These are phyloP conservation scores for Helicoverpa armigera DNA, from an alignment of 1,140 invertebrate species.

Conservation along the genomic window DNA sequence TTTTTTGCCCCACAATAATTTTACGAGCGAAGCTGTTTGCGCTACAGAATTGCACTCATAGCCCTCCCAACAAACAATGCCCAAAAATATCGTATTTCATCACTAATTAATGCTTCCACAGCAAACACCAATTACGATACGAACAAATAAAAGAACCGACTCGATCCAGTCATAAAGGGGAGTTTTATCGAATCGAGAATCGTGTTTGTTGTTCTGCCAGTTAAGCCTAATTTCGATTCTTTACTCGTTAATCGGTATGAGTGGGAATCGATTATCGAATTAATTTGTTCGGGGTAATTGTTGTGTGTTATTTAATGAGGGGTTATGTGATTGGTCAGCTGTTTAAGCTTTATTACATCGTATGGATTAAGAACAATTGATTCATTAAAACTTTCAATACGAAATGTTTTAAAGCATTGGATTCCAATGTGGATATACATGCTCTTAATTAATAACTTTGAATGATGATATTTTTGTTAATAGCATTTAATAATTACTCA, in stretches of 20 bases:
- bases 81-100: slow-evolving; percentile 79
- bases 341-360: slow-evolving; percentile 8
- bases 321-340: slow-evolving; percentile 3
- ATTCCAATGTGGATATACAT: too few relatives aligned
- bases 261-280: slow-evolving; percentile 42
- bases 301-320: slow-evolving; percentile 38
- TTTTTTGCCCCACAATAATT: neutral
- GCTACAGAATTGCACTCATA: slow-evolving; percentile 49
- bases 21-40: slow-evolving; percentile 1
- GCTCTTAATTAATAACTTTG: too few relatives aligned
- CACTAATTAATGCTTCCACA: slow-evolving; percentile 76
- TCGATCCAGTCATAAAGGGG: slow-evolving; percentile 72
- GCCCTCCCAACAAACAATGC: slow-evolving; percentile 51
- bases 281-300: slow-evolving; percentile 29
- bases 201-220: slow-evolving; percentile 69
- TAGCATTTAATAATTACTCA: too few relatives aligned
- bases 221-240: slow-evolving; percentile 75
- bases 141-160: slow-evolving; percentile 68
- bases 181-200: slow-evolving; percentile 68
- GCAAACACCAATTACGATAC: slow-evolving; percentile 81
- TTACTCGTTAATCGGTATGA: slow-evolving; percentile 62
- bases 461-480: too few relatives aligned
- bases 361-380: neutral
- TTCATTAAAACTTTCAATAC: too few relatives aligned
- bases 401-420: too few relatives aligned